phyloP scores from a whole-genome alignment of 2,113 vertebrate species.

The Pitta sordida region DNA sequence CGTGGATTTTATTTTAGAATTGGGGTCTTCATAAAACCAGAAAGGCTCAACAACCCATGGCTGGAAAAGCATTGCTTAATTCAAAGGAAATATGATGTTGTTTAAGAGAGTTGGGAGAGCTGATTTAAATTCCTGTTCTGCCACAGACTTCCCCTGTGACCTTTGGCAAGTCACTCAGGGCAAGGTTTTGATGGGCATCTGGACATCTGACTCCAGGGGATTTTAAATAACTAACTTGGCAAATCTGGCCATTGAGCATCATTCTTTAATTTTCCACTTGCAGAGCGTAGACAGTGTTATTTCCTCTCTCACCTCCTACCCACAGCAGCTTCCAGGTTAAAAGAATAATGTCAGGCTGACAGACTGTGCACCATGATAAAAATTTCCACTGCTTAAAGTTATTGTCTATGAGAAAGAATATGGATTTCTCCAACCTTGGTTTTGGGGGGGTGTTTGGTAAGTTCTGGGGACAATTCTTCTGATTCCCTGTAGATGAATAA shows the following conservation, averaged over 20 bases:
- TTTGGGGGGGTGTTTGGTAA: not conserved
- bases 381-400: not conserved
- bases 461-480: not conserved
- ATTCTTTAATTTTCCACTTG: not conserved
- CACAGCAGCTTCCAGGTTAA: not conserved
- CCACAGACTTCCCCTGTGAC: not conserved
- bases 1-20: not conserved
- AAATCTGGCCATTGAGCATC: not conserved
- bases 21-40: not conserved
- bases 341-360: not conserved
- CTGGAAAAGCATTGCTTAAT: not conserved
- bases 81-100: not conserved
- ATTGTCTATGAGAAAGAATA: not conserved
- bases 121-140: constrained; percentile 27
- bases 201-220: not conserved
- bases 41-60: not conserved
- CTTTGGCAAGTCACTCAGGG: not conserved
- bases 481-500: not conserved
- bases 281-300: not conserved
- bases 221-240: not conserved
- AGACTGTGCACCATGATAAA: not conserved
- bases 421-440: not conserved
- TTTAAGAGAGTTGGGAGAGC: not conserved
- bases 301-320: not conserved
- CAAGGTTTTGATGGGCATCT: not conserved